Evolutionary conservation across 2,797 vertebrate genomes (phyloP), one percentile per base, ranked within the genome.

Genomic region (Hoplostethus mediterraneus): DNA sequence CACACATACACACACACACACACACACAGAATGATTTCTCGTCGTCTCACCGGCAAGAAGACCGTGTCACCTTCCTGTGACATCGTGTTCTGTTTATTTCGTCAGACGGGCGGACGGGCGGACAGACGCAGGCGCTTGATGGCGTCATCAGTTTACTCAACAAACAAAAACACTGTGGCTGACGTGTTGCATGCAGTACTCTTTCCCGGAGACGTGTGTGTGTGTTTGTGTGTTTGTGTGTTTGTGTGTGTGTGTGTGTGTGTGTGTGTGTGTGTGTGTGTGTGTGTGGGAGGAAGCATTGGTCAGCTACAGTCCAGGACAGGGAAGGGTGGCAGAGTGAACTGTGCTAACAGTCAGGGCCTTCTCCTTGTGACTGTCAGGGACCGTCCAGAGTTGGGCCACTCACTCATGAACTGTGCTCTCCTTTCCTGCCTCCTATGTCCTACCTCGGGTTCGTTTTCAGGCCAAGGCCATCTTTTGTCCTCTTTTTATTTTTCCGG

Each of bases 151-250:
- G 38, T 33, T 84, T 73, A 66, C 69, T 62, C 56, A 59, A 42
- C 63, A 73, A 73, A 79, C 69, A 77, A 61, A 79, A 80, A 60
- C 59, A 60, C 66, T 9, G 3, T 38, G 48, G 59, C n/a, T 45
- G 45, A 31, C 42, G 28, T 73, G 40, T 44, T 63, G 40, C 28
- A 49, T 7, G 9, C 6, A 63, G 45, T 42, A 16, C 38, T 58
- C 53, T 54, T 31, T 21, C 21, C 21, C 21, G 21, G 21, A 21
- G 1, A 21, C n/a, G n/a, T n/a, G n/a, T n/a, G n/a, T n/a, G n/a
- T n/a, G n/a, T n/a, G n/a, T n/a, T n/a, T n/a, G n/a, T n/a, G n/a
- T n/a, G n/a, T n/a, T n/a, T n/a, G 44, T 21, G 42, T 38, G 49
- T 38, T 21, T 10, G 28, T 51, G 42, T 33, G 55, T 25, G 47